A percentile compares a stretch with the other conserved stretches of the same genome.
Evolutionary conservation across 2,113 vertebrate genomes (phyloP).

Genomic region (Ancistrus triradiatus): DNA sequence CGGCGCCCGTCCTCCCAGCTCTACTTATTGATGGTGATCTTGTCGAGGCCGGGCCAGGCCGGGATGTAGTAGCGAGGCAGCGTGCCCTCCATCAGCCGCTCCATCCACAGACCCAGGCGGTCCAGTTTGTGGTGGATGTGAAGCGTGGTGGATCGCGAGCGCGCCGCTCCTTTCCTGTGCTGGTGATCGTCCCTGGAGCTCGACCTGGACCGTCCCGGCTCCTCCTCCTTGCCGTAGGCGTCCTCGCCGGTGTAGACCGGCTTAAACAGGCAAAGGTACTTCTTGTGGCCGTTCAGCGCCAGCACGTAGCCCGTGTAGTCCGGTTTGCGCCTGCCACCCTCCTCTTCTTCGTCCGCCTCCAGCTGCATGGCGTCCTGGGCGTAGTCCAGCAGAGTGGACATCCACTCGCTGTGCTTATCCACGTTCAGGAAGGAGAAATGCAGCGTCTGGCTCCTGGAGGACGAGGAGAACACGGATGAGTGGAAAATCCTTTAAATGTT

Average conservation of each 20-base stretch:
- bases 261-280: slow-evolving; percentile 95
- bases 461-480: neutral
- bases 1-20: neutral
- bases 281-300: slow-evolving; percentile 94
- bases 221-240: slow-evolving; percentile 67
- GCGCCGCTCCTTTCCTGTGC: slow-evolving; percentile 56
- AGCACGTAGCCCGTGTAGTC: slow-evolving; percentile 92
- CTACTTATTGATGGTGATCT: slow-evolving; percentile 67
- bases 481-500: neutral
- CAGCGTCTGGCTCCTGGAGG: slow-evolving; percentile 81
- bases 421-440: slow-evolving; percentile 97
- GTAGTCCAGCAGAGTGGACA: slow-evolving; percentile 82
- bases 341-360: slow-evolving; percentile 79
- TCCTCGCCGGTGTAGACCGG: slow-evolving; percentile 82
- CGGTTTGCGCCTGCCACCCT: slow-evolving; percentile 68
- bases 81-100: slow-evolving; percentile 89
- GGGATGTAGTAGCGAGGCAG: slow-evolving; percentile 90
- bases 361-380: slow-evolving; percentile 80
- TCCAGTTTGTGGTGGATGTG: slow-evolving; percentile 88
- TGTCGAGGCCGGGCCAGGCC: slow-evolving; percentile 86
- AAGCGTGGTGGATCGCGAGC: slow-evolving; percentile 67
- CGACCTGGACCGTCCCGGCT: slow-evolving; percentile 49
- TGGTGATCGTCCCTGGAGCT: slow-evolving; percentile 58
- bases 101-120: slow-evolving; percentile 93
- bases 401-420: slow-evolving; percentile 91